phyloP scores from a whole-genome alignment of 2,888 invertebrate species.

The Eurytoma adleriae region DNA sequence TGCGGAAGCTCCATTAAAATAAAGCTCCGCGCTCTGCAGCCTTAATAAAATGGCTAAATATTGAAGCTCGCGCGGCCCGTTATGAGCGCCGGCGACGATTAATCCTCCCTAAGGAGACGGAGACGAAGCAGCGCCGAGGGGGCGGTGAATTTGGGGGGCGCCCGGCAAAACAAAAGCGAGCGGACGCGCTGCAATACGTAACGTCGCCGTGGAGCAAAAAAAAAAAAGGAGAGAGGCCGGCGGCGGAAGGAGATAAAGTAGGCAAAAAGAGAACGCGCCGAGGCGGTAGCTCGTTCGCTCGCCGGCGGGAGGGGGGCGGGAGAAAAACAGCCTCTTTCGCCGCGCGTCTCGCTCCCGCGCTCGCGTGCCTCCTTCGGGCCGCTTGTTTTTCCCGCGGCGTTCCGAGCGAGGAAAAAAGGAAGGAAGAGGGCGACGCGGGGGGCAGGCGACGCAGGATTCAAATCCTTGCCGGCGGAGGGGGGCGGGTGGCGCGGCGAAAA shows the following conservation, averaged over 20 bases:
- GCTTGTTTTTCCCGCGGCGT: constrained; percentile 58
- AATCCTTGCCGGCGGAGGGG: constrained; percentile 13
- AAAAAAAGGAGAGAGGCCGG: constrained; percentile 59
- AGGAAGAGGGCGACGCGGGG: constrained; percentile 19
- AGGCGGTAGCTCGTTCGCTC: too few species aligned
- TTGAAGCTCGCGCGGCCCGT: constrained; percentile 13
- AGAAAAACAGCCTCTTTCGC: constrained; percentile 32
- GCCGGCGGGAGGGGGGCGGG: background rate
- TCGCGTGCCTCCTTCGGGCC: constrained; percentile 33
- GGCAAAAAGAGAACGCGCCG: constrained; percentile 41
- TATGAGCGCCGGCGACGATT: constrained; percentile 58
- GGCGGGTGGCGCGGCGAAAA: constrained; percentile 9
- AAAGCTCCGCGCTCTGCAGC: constrained; percentile 4
- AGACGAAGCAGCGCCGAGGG: constrained; percentile 52
- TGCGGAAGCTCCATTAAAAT: constrained; percentile 36
- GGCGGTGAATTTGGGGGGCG: constrained; percentile 59
- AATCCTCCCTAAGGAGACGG: constrained; percentile 71
- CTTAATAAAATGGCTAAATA: constrained; percentile 46
- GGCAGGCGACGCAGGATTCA: background rate
- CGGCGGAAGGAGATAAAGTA: constrained; percentile 40
- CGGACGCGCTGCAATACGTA: constrained; percentile 70
- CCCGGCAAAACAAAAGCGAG: constrained; percentile 61
- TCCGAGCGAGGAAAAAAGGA: constrained; percentile 29
- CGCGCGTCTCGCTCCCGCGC: constrained; percentile 52
- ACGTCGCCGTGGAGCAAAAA: constrained; percentile 66